These are phyloP conservation scores for Samia ricini DNA, from an alignment of 1,140 invertebrate species.

Conservation along the genomic window DNA sequence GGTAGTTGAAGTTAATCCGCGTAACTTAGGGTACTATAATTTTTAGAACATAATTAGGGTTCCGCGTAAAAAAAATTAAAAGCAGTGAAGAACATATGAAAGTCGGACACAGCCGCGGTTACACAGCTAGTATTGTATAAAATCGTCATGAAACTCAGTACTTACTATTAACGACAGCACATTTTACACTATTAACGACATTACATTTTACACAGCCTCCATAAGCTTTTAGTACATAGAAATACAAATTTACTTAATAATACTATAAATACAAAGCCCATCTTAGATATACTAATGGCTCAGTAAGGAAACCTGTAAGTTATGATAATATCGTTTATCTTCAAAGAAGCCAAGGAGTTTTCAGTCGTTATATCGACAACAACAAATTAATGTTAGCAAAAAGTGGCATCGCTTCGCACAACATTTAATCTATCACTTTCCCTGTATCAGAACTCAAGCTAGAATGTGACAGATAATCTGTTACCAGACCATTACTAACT, in stretches of 20 bases:
- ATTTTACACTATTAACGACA: not conserved
- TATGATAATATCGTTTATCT: conserved; percentile 7
- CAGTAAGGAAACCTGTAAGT: not conserved
- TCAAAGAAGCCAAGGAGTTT: not conserved
- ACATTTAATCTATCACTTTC: conserved; percentile 52
- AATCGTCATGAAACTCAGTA: not conserved
- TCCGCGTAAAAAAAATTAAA: too few relatives aligned
- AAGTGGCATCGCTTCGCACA: conserved; percentile 28
- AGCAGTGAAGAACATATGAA: too few relatives aligned
- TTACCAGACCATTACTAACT: conserved; percentile 27
- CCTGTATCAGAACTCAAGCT: conserved; percentile 44
- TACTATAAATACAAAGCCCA: not conserved
- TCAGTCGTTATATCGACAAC: not conserved
- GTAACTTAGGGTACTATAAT: too few relatives aligned
- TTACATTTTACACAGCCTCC: not conserved
- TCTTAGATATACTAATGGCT: not conserved
- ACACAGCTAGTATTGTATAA: too few relatives aligned
- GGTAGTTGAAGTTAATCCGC: too few relatives aligned
- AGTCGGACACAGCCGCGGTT: too few relatives aligned
- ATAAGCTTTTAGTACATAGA: not conserved
- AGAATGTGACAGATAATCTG: conserved; percentile 43
- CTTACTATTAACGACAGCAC: not conserved
- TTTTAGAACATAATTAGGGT: too few relatives aligned
- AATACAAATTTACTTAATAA: not conserved
- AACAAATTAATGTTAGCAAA: conserved; percentile 24